These are phyloP conservation scores for Todus mexicanus DNA, from an alignment of 2,797 vertebrate genomes.

Conservation along the genomic window DNA sequence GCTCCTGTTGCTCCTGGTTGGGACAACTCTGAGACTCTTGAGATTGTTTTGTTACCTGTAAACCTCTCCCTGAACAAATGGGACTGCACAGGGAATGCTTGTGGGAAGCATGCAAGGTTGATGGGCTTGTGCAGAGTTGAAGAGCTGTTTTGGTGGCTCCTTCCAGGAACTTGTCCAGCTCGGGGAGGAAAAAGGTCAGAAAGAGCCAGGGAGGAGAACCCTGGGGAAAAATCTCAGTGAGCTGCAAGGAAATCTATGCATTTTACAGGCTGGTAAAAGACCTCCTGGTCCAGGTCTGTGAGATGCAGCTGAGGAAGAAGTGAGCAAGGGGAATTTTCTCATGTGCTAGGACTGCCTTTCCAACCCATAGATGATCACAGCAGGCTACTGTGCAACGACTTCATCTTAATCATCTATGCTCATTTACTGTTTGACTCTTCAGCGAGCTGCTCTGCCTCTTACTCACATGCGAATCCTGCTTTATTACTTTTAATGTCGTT, in stretches of 20 bases:
- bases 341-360: background rate
- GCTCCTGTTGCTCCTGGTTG: background rate
- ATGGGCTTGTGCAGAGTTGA: background rate
- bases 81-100: background rate
- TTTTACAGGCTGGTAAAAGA: background rate
- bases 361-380: background rate
- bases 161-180: background rate
- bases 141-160: background rate
- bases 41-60: background rate
- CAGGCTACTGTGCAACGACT: background rate
- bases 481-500: background rate
- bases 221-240: background rate
- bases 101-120: fast-evolving
- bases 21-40: background rate
- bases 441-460: background rate
- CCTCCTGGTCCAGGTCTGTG: background rate
- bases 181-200: background rate
- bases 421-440: background rate
- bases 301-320: background rate
- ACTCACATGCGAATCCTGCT: background rate
- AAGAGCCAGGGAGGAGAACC: background rate
- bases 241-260: fast-evolving
- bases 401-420: background rate
- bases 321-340: fast-evolving
- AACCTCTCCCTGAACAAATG: background rate